Percentiles rank a stretch among this genome's conserved stretches.
Conservation (phyloP, 2,797 vertebrate species). For the Sebastes elongatus region DNA sequence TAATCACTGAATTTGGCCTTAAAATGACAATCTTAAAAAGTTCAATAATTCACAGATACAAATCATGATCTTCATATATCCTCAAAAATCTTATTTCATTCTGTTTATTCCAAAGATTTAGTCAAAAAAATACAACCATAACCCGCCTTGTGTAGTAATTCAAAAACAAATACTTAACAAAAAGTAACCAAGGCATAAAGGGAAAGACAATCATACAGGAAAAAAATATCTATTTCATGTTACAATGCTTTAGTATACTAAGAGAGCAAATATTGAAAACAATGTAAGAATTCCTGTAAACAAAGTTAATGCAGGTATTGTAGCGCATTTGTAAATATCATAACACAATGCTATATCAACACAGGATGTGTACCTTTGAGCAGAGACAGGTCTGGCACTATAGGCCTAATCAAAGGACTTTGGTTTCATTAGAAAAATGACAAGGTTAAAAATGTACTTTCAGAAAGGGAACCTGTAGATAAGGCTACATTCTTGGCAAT, state of each 20-base stretch:
- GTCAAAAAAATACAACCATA: conserved; percentile 45
- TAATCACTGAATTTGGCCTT: conserved; percentile 68
- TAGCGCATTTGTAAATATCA: conserved; percentile 33
- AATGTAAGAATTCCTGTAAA: conserved; percentile 55
- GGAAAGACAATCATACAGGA: conserved; percentile 15
- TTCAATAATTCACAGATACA: conserved; percentile 61
- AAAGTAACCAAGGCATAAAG: conserved; percentile 4
- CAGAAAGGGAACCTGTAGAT: conserved; percentile 5
- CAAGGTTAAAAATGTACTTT: conserved; percentile 2
- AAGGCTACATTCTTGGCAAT: conserved; percentile 52
- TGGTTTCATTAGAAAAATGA: conserved; percentile 45
- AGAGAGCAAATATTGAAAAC: conserved; percentile 23
- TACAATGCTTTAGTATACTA: conserved; percentile 41
- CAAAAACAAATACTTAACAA: conserved; percentile 29
- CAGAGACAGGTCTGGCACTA: conserved; percentile 19
- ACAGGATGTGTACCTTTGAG: conserved; percentile 44
- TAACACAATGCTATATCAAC: conserved; percentile 12
- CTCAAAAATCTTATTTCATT: conserved; percentile 54
- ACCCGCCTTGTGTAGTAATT: conserved; percentile 38
- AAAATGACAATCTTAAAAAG: conserved; percentile 58
- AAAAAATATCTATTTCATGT: not conserved
- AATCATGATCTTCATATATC: conserved; percentile 66
- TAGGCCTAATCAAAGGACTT: conserved; percentile 27
- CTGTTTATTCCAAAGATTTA: conserved; percentile 59
- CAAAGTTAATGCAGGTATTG: conserved; percentile 42